Evolutionary conservation across 2,113 vertebrate species (phyloP).

Genomic region (Chaetodon auriga): DNA sequence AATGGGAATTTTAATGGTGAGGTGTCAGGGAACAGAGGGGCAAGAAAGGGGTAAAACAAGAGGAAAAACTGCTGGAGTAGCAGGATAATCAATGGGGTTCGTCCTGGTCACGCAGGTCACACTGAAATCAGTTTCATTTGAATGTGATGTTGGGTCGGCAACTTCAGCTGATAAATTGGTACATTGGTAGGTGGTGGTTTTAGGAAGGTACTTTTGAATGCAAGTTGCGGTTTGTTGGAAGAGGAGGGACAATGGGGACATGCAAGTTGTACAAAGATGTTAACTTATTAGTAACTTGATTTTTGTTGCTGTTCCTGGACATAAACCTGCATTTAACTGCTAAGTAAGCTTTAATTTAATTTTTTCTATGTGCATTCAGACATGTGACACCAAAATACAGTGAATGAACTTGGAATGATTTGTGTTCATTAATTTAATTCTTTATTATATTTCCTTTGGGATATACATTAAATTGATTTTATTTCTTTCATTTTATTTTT

Average conservation of each 20-base stretch:
- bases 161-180: not conserved
- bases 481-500: not conserved
- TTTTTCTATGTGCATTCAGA: not conserved
- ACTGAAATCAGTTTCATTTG: not conserved
- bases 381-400: not conserved
- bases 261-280: not conserved
- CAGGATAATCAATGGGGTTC: not conserved
- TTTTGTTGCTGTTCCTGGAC: slow-evolving; percentile 5
- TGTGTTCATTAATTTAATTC: slow-evolving; percentile 1
- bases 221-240: not conserved
- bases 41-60: slow-evolving; percentile 8
- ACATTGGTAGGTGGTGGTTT: not conserved
- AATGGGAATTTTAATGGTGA: slow-evolving; percentile 55
- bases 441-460: not conserved
- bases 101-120: not conserved
- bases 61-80: not conserved
- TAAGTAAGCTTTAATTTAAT: too few species aligned
- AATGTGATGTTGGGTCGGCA: not conserved
- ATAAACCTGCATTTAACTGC: not conserved
- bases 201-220: not conserved
- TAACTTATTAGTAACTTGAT: not conserved
- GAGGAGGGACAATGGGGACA: too few species aligned
- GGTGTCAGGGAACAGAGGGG: slow-evolving; percentile 8
- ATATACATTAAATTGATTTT: not conserved
- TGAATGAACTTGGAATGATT: not conserved